These are phyloP conservation scores for Lerista edwardsae DNA, from an alignment of 2,797 vertebrate species.

Conservation along the genomic window DNA sequence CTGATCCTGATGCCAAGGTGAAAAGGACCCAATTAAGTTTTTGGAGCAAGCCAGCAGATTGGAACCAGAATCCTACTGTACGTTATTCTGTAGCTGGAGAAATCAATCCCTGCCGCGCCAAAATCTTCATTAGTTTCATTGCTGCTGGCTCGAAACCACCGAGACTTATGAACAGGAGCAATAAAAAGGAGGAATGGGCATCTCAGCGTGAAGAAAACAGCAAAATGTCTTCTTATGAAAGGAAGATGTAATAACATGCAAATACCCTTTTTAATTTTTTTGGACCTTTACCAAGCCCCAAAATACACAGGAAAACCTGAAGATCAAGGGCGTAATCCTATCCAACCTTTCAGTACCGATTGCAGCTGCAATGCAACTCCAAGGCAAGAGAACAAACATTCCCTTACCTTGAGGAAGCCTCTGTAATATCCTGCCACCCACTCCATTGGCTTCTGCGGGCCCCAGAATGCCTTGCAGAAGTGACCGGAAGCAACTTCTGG, in stretches of 20 bases:
- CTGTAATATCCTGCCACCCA: no score
- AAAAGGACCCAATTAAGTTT: constrained; percentile 51
- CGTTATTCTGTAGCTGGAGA: constrained; percentile 45
- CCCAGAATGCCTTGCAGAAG: no score
- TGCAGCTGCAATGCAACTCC: no score
- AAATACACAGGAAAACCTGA: background rate
- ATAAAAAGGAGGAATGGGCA: constrained; percentile 21
- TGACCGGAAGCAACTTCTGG: no score
- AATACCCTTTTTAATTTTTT: constrained; percentile 12
- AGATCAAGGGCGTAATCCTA: background rate
- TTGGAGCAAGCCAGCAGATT: constrained; percentile 27
- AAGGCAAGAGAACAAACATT: no score
- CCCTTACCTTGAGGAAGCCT: no score
- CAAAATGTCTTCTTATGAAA: constrained; percentile 4
- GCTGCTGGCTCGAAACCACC: constrained; percentile 16
- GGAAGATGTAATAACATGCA: background rate
- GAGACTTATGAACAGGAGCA: constrained; percentile 35
- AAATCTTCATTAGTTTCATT: constrained; percentile 32
- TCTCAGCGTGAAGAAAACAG: background rate
- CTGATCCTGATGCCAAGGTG: constrained; percentile 22
- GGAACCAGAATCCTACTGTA: constrained; percentile 31
- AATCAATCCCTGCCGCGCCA: constrained; percentile 39
- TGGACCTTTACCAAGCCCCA: background rate
- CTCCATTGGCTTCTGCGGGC: no score
- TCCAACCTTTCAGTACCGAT: no score